A percentile compares a stretch with the other conserved stretches of the same genome.
Evolutionary conservation across 2,888 invertebrate species (phyloP).

Genomic region (Diloba caeruleocephala): DNA sequence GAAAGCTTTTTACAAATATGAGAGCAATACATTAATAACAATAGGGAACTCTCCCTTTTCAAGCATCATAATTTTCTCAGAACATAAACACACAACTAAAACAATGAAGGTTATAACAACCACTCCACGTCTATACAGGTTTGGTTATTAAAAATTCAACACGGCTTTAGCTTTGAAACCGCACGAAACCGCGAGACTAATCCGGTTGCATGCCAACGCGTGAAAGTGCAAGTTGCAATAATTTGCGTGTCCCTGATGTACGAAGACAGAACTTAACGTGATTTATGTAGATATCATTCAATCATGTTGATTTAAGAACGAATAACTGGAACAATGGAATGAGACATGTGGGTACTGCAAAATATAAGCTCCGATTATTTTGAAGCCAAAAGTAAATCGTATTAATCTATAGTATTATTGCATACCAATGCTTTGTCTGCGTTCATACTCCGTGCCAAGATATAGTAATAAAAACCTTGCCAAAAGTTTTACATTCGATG

Average conservation of each 20-base stretch:
- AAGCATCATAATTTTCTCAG: constrained; percentile 26
- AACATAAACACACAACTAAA: constrained; percentile 19
- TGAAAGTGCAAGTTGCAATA: constrained; percentile 55
- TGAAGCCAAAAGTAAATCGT: constrained; percentile 16
- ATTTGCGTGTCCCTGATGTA: constrained; percentile 38
- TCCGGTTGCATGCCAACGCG: constrained; percentile 44
- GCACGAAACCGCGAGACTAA: constrained; percentile 43
- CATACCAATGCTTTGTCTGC: constrained; percentile 13
- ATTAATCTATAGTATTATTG: constrained; percentile 5
- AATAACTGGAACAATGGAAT: constrained; percentile 37
- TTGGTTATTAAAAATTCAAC: constrained; percentile 41
- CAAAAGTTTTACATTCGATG: constrained; percentile 35
- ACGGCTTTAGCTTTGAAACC: constrained; percentile 43
- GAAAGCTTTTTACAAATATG: constrained; percentile 30
- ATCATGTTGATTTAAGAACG: constrained; percentile 32
- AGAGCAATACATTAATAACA: constrained; percentile 25
- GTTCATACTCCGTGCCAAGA: constrained; percentile 28
- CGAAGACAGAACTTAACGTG: constrained; percentile 23
- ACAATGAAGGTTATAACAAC: constrained; percentile 39
- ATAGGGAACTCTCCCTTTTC: constrained; percentile 41
- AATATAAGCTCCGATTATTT: constrained; percentile 29
- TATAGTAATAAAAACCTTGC: constrained; percentile 20
- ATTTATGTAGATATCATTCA: constrained; percentile 28
- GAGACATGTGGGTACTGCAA: constrained; percentile 31
- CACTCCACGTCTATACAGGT: constrained; percentile 17